phyloP scores from a whole-genome alignment of 2,113 vertebrate species.

The Trachemys scripta region DNA sequence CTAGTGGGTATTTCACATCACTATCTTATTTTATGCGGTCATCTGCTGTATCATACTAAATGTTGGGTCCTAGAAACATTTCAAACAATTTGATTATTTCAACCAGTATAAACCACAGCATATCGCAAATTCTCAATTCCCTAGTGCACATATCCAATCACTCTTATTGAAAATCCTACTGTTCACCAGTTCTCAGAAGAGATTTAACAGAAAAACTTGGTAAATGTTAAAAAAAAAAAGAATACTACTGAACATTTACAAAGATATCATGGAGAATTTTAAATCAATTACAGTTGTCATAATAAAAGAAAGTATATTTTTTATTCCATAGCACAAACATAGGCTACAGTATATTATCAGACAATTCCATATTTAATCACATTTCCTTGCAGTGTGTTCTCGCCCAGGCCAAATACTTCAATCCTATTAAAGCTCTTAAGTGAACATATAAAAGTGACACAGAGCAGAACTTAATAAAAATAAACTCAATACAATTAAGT shows the following conservation, averaged over 20 bases:
- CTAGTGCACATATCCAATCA: background rate
- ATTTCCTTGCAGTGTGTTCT: background rate
- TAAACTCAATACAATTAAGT: background rate
- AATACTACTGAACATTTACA: background rate
- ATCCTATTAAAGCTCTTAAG: background rate
- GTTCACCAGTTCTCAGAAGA: background rate
- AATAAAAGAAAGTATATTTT: background rate
- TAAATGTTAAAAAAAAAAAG: background rate
- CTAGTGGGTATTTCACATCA: background rate
- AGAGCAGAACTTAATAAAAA: background rate
- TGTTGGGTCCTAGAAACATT: background rate
- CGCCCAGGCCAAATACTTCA: background rate
- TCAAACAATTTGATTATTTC: background rate
- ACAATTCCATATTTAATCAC: background rate
- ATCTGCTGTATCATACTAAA: background rate
- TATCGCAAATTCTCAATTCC: background rate
- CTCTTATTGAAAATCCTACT: background rate
- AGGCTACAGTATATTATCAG: background rate
- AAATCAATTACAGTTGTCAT: accelerated
- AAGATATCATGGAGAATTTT: background rate
- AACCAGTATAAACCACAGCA: background rate
- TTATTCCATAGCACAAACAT: background rate
- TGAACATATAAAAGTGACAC: background rate
- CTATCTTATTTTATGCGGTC: background rate
- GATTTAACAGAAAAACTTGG: background rate